Conservation (phyloP, 2,797 vertebrate species). For the Otolemur crassicaudatus region DNA sequence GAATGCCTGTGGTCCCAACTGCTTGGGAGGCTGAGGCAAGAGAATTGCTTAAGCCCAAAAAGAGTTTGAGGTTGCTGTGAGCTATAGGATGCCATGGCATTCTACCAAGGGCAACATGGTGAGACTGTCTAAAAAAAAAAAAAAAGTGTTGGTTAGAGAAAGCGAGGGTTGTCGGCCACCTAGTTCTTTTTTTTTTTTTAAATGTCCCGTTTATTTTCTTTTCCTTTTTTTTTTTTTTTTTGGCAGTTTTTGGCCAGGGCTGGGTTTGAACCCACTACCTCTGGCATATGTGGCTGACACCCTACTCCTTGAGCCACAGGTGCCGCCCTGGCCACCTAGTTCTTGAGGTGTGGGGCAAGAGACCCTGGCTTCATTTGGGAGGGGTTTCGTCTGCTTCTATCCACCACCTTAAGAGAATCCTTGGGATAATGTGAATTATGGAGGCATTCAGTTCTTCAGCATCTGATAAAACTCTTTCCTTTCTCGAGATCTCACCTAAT, state of each 20-base stretch:
- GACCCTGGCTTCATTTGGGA: not conserved
- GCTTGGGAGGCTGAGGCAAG: too few species aligned
- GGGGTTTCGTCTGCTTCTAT: not conserved
- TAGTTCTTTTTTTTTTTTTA: not conserved
- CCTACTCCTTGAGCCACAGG: too few species aligned
- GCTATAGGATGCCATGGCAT: too few species aligned
- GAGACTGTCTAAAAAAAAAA: not conserved
- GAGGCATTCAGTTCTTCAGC: not conserved
- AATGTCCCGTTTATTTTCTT: too few species aligned
- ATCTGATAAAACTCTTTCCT: conserved; percentile 12
- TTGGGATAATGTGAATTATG: not conserved
- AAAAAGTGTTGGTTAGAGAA: not conserved
- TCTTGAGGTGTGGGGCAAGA: not conserved
- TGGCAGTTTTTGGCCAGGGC: too few species aligned
- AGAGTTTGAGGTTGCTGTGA: too few species aligned
- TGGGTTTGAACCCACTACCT: too few species aligned
- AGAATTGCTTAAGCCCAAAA: too few species aligned
- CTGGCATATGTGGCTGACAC: too few species aligned
- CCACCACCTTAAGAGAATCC: not conserved
- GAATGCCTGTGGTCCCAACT: too few species aligned
- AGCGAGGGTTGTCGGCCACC: not conserved
- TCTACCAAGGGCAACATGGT: too few species aligned
- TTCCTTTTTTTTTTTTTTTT: too few species aligned
- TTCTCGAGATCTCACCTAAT: conserved; percentile 27
- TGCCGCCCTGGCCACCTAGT: not conserved